Base-by-base conservation (phyloP, 2,888 invertebrate genomes). In the Diarsia dahlii region DNA sequence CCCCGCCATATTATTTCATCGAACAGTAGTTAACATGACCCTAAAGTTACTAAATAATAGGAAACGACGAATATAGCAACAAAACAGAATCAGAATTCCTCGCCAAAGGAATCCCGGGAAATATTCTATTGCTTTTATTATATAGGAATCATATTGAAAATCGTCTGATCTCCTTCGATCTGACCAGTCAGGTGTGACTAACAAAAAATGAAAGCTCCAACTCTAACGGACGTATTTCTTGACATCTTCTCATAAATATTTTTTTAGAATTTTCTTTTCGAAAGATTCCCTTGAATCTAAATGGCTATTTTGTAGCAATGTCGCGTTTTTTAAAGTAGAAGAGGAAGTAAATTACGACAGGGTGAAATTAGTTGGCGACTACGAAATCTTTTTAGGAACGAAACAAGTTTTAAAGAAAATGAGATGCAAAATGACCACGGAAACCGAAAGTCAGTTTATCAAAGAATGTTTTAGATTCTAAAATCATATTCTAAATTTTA, bases 171-270 rank as follows among this genome's bases (percentile, higher is more conserved):
- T 62, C 70, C 60, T 65, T 54, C 72, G 52, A 71, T 67, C 77
- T 86, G 84, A 78, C 75, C 84, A 13, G 50, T 87, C 86, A 80
- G 56, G 58, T 84, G 84, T 74, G 23, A 86, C 75, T 86, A 86
- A 87, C 78, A 78, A 50, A 76, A 80, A 75, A 77, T 77, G 87
- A 85, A 83, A 65, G 74, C 67, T 66, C 65, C 69, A 56, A 52
- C 56, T 64, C 18, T 58, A 66, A 34, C 20, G 48, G 80, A 62
- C 45, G 70, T 63, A 71, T 78, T 76, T 78, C 74, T 63, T 76
- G 81, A 80, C 66, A 50, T 60, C 60, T 66, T 67, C 70, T 81
- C 74, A 87, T 84, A 87, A 86, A 86, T 86, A 87, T 84, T 84
- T 75, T 64, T 74, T 74, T 68, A 66, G 75, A 77, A 82, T 76